Evolutionary conservation across 2,888 invertebrate species (phyloP).

Genomic region (Alloplasta piceator): DNA sequence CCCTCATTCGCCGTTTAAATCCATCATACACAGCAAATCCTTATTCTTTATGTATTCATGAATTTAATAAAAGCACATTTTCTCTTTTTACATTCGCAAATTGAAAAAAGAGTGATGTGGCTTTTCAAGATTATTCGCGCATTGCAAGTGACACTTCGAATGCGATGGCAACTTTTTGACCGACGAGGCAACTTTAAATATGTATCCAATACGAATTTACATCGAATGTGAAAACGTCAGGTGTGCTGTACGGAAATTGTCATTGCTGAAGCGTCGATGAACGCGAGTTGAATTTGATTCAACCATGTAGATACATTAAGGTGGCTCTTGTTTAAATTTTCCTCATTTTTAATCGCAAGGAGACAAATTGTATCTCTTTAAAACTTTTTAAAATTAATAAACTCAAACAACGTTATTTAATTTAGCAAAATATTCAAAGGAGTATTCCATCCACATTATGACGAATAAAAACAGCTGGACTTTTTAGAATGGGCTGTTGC

Average conservation of each 20-base stretch:
- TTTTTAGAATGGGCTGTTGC: too few species aligned
- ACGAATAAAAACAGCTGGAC: too few species aligned
- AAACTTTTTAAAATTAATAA: too few species aligned
- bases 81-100: background rate
- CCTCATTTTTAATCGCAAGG: too few species aligned
- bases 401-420: too few species aligned
- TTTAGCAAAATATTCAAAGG: too few species aligned
- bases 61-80: background rate
- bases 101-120: background rate
- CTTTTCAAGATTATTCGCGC: slow-evolving; percentile 1
- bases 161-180: slow-evolving; percentile 1
- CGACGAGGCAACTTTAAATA: slow-evolving; percentile 15
- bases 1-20: too few species aligned
- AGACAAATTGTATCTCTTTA: too few species aligned
- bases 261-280: slow-evolving; percentile 58
- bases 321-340: too few species aligned
- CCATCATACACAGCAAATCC: too few species aligned
- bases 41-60: slow-evolving; percentile 12
- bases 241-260: slow-evolving; percentile 32
- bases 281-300: slow-evolving; percentile 17
- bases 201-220: slow-evolving; percentile 31
- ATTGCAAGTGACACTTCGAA: background rate
- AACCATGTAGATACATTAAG: background rate
- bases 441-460: too few species aligned
- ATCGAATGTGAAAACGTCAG: slow-evolving; percentile 56